phyloP scores from a whole-genome alignment of 2,797 vertebrate species.

The Rachycentron canadum region DNA sequence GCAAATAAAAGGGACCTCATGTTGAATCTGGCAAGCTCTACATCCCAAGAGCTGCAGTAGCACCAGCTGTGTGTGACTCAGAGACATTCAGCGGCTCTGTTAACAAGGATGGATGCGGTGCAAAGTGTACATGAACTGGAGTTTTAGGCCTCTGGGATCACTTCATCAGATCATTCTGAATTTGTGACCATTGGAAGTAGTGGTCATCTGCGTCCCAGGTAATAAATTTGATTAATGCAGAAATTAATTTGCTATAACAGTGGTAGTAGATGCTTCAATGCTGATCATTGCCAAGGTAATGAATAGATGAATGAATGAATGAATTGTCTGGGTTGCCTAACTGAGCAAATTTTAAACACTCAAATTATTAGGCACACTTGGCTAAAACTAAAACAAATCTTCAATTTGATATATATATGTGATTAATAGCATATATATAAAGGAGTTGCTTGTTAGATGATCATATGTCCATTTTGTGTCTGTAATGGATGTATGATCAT shows the following conservation, averaged over 20 bases:
- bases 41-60: constrained; percentile 66
- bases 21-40: constrained; percentile 72
- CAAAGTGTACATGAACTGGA: constrained; percentile 52
- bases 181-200: constrained; percentile 23
- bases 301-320: neutral
- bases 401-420: too few relatives aligned
- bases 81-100: constrained; percentile 62
- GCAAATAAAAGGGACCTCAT: constrained; percentile 66
- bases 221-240: constrained; percentile 16
- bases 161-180: constrained; percentile 23
- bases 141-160: constrained; percentile 52
- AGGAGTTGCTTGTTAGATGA: neutral
- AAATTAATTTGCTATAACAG: neutral
- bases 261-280: neutral
- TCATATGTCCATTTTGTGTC: neutral
- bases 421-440: neutral
- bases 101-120: constrained; percentile 67
- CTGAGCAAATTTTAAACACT: neutral
- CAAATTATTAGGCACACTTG: too few relatives aligned
- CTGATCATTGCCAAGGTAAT: neutral
- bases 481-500: constrained; percentile 3
- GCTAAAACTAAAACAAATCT: too few relatives aligned
- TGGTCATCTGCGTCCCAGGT: constrained; percentile 17
- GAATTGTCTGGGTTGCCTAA: neutral
- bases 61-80: constrained; percentile 71